Evolutionary conservation across 2,797 vertebrate species (phyloP), one percentile per base, ranked within the genome.

Genomic region (Coranthus polyacanthus): DNA sequence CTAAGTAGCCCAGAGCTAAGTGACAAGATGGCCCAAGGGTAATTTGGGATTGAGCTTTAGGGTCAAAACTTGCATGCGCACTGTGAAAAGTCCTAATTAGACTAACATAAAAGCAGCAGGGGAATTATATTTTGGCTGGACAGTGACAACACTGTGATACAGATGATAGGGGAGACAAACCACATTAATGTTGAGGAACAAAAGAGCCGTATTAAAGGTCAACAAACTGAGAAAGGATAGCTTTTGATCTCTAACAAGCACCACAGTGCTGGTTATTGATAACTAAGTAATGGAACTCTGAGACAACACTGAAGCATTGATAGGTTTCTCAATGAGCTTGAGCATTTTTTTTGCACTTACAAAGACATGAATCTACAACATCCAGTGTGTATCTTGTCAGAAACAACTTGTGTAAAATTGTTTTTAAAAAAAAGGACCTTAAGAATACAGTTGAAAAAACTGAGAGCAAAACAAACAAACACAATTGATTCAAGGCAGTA

Each of bases 11-110:
- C 37, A 3, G 15, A 51, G 51, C 43, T 34, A 17, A 32, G 32
- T 42, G 36, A 36, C 24, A 5, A 15, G 6, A 12, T 12, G 37
- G 32, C 50, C 15, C 26, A 1, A 1, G 34, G 62, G 51, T 29
- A 43, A 62, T 47, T 8, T 53, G 38, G 18, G 51, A 39, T 61
- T 59, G 38, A 59, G 34, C 20, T 61, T 16, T 29, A 24, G 49
- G 57, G 39, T 65, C 32, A 49, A 6, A 58, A 59, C 29, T 22
- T 8, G 8, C 26, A 20, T 13, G 16, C 13, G 37, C 43, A 2
- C n/a, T n/a, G 34, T 38, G 43, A 52, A 68, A 55, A 65, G 13
- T 36, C 38, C 68, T 61, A 39, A 78, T 70, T 80, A 64, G 22
- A 44, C 38, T 0, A 37, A 55, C 17, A 37, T 26, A 45, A 55